Evolutionary conservation across 1,140 invertebrate genomes (phyloP), one percentile per base, ranked within the genome.

Genomic region (Diabrotica virgifera): DNA sequence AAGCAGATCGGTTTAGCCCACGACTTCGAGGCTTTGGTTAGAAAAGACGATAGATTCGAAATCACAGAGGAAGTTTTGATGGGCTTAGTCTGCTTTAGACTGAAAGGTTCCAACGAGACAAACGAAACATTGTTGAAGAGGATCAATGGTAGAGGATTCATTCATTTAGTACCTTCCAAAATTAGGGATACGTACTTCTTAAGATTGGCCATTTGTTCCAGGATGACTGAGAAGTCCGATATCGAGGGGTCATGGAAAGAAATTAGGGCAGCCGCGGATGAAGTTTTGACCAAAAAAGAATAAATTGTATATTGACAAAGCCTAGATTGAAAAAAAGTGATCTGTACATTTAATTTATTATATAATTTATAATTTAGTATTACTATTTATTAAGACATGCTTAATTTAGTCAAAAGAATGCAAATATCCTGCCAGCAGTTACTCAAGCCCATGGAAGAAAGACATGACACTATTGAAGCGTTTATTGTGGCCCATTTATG

Each of bases 91-190:
- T 98, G 96, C 77, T 98, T 98, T 81, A 86, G 94, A 64, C 77
- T 98, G 3, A 97, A 96, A 83, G 92, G 89, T 5, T 81, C 85
- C 6, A 97, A 98, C 76, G 89, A 92, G 67, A 70, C 86, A 0
- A 98, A 94, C 74, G 95, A 98, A 77, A 80, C 81, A 0, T 80
- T 98, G 0, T 77, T 96, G 52, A 92, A 94, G 74, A 85, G 84
- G 53, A 92, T 99, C 53, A 99, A 99, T 75, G 90, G 90, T 0
- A 89, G 93, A 46, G 92, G 94, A 13, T 89, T 94, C 71, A 98
- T 99, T 67, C 95, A 98, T 80, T 82, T 99, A 64, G 95, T 98
- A 0, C 95, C 96, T 0, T 92, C 95, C 0, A 95, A 94, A 77
- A 90, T 95, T 36, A 84, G 87, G 11, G 90, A 89, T 65, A 82